Evolutionary conservation across 1,140 invertebrate species (phyloP).

Genomic region (Oscheius sp.): DNA sequence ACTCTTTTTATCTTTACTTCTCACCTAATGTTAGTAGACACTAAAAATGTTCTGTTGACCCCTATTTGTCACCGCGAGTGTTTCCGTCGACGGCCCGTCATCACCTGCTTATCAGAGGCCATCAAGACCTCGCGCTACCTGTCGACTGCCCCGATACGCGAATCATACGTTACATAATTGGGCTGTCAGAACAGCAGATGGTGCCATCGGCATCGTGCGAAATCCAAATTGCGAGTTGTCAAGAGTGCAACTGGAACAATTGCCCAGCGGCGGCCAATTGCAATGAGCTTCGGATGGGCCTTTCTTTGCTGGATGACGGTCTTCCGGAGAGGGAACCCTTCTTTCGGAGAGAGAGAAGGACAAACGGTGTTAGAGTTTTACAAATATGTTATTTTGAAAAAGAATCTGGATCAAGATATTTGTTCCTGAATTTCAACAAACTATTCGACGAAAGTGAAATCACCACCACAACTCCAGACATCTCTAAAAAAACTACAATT

Average conservation of each 20-base stretch:
- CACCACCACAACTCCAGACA: no score
- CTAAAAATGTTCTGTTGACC: not conserved
- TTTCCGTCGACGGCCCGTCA: not conserved
- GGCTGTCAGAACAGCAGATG: conserved; percentile 7
- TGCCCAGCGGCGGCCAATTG: no score
- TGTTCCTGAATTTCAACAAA: no score
- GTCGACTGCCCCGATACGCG: not conserved
- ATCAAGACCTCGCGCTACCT: not conserved
- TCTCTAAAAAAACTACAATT: no score
- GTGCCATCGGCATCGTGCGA: not conserved
- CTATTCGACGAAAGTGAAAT: no score
- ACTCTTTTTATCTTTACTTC: not conserved
- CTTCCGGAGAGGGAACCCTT: no score
- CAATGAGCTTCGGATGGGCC: no score
- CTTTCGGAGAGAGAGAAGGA: no score
- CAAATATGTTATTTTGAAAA: no score
- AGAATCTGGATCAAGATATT: no score
- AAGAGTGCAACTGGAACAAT: conserved; percentile 1
- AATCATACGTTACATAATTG: not conserved
- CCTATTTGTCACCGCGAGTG: not conserved
- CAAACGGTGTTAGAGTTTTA: no score
- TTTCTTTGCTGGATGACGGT: no score
- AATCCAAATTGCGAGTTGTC: conserved; percentile 2
- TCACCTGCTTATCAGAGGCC: not conserved
- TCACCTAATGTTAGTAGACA: not conserved